Evolutionary conservation across 2,888 invertebrate genomes (phyloP).

Genomic region (Aelia acuminata): DNA sequence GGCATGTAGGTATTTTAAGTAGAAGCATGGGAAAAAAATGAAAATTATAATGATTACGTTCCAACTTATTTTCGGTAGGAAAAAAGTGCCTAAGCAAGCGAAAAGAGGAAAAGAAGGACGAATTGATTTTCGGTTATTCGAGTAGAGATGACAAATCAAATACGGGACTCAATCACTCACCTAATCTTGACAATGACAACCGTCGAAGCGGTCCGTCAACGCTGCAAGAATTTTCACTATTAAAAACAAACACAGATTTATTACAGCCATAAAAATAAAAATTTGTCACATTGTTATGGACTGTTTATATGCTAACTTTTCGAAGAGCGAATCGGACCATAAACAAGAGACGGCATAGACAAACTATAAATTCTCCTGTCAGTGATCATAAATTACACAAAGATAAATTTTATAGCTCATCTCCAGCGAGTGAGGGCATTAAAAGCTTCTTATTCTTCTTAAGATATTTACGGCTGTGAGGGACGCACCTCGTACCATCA

Average conservation of each 20-base stretch:
- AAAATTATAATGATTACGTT: too few relatives aligned
- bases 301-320: neutral
- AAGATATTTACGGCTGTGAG: neutral
- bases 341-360: neutral
- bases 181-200: neutral
- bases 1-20: too few relatives aligned
- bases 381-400: conserved; percentile 5
- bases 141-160: neutral
- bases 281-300: neutral
- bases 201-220: neutral
- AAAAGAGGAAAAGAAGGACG: conserved; percentile 18
- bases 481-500: conserved; percentile 5
- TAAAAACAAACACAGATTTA: neutral
- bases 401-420: conserved; percentile 34
- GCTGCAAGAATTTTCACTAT: neutral
- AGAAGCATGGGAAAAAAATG: too few relatives aligned
- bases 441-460: conserved; percentile 26
- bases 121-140: conserved; percentile 18
- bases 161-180: neutral
- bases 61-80: neutral
- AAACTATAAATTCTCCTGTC: conserved; percentile 6
- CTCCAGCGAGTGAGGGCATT: conserved; percentile 3
- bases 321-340: neutral
- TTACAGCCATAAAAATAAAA: neutral
- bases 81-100: neutral